Evolutionary conservation across 1,140 invertebrate species (phyloP).

Genomic region (Drosophila varians): DNA sequence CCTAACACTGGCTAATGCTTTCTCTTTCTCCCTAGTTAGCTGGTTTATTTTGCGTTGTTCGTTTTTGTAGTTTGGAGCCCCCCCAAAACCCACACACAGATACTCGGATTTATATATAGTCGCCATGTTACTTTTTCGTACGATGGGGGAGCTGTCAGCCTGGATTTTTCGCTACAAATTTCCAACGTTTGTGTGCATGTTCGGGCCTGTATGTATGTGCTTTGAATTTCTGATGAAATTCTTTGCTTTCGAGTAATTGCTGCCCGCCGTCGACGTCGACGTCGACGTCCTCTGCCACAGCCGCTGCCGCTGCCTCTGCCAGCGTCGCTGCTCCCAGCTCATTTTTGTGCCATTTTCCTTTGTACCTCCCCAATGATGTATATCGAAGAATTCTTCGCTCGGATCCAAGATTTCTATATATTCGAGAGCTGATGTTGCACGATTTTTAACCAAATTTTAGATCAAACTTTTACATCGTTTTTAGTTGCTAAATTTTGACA

Average conservation of each 20-base stretch:
- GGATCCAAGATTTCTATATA: too few species aligned
- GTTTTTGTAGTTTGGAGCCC: conserved; percentile 51
- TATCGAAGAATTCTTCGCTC: conserved; percentile 42
- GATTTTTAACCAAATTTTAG: neutral
- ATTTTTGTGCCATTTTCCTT: conserved; percentile 75
- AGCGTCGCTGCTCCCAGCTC: conserved; percentile 20
- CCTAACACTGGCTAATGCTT: neutral
- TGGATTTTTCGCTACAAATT: conserved; percentile 66
- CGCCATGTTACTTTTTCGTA: conserved; percentile 77
- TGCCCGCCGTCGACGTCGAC: conserved; percentile 31
- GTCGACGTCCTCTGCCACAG: conserved; percentile 31
- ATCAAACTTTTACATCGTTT: neutral
- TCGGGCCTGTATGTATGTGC: conserved; percentile 57
- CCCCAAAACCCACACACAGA: conserved; percentile 23
- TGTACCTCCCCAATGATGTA: conserved; percentile 47
- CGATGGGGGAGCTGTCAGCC: conserved; percentile 73
- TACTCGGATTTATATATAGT: conserved; percentile 36
- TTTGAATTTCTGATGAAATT: conserved; percentile 83
- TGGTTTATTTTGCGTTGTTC: conserved; percentile 59
- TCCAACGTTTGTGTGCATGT: conserved; percentile 35
- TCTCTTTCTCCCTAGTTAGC: conserved; percentile 31
- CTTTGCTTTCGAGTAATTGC: conserved; percentile 82
- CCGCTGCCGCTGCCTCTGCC: conserved; percentile 34
- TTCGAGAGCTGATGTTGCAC: neutral
- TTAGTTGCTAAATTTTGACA: conserved; percentile 26